Base-by-base conservation (phyloP, 2,797 vertebrate species). In the Sparidentex hasta region DNA sequence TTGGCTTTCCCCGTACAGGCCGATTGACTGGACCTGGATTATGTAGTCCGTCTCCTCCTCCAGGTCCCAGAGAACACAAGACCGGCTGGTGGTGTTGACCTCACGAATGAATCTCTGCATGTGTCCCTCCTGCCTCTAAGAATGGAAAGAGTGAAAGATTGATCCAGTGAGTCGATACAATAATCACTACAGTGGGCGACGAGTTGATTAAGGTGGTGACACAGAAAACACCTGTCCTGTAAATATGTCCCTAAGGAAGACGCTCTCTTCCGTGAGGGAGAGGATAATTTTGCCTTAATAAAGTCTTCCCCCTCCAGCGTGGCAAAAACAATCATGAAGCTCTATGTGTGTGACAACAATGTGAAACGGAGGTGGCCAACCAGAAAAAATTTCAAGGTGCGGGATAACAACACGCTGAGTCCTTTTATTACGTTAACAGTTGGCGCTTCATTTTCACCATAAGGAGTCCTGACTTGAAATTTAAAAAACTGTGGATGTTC, bases 61-160 rank as follows among this genome's bases (percentile, higher is more conserved):
- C 89, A 99, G 92, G 87, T 99, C 98, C 98, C 98, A 99, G 16
- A 99, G 97, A 69, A 97, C 97, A 9, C 98, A 99, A 55, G 97
- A 96, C 16, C 97, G 95, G 63, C 97, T 99, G 79, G 98, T 99
- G 79, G 98, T 99, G 93, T 99, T 99, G 83, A 99, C 98, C 90
- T 99, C 98, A 14, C 98, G 94, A 92, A 99, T 99, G 88, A 99
- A 97, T 61, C 97, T 94, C 93, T 98, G 98, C 95, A 96, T 97
- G 65, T 98, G 97, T 25, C 97, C 97, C 0, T 99, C 98, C 81
- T 98, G 98, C 84, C 96, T 95, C 98, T 99, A 92, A 59, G 57
- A 27, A 65, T 81, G 25, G 8, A 25, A 65, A 54, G n/a, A 63
- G 21, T 1, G 38, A 51, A 33, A 33, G 25, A 58, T 51, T 52